Evolutionary conservation across 2,888 invertebrate species (phyloP).

Genomic region (Rhingia campestris): DNA sequence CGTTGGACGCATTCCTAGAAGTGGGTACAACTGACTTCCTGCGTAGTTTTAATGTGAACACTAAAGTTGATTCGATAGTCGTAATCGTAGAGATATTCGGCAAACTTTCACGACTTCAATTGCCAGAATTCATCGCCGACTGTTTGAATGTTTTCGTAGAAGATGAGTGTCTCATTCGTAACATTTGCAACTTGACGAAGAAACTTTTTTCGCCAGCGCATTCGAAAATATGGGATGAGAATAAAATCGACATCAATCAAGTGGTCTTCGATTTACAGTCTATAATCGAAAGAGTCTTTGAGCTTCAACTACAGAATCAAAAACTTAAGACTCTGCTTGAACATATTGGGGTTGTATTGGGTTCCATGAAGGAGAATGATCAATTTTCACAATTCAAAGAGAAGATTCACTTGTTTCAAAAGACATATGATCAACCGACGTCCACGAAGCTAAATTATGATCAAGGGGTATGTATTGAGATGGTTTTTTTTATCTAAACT

Average conservation of each 20-base stretch:
- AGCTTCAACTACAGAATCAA: conserved; percentile 75
- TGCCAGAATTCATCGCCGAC: conserved; percentile 77
- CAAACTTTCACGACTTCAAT: conserved; percentile 76
- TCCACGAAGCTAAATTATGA: conserved; percentile 10
- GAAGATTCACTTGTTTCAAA: conserved; percentile 23
- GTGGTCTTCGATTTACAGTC: conserved; percentile 44
- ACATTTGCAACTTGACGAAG: conserved; percentile 74
- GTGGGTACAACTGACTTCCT: conserved; percentile 75
- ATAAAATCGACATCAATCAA: conserved; percentile 51
- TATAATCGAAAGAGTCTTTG: conserved; percentile 45
- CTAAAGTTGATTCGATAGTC: conserved; percentile 77
- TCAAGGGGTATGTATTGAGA: conserved; percentile 10
- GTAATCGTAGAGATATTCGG: conserved; percentile 76
- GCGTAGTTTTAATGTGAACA: conserved; percentile 75
- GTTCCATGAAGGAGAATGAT: conserved; percentile 13
- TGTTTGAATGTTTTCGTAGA: conserved; percentile 75
- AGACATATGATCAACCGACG: conserved; percentile 2
- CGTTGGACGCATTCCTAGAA: conserved; percentile 79
- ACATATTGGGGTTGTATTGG: conserved; percentile 32
- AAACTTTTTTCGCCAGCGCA: conserved; percentile 72
- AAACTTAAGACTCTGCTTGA: conserved; percentile 76
- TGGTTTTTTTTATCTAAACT: neutral
- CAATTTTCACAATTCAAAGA: conserved; percentile 28
- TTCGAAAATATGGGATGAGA: conserved; percentile 58
- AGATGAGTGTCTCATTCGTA: conserved; percentile 76